Evolutionary conservation across 2,888 invertebrate genomes (phyloP), one percentile per base, ranked within the genome.

Genomic region (Brachylomia viminalis): DNA sequence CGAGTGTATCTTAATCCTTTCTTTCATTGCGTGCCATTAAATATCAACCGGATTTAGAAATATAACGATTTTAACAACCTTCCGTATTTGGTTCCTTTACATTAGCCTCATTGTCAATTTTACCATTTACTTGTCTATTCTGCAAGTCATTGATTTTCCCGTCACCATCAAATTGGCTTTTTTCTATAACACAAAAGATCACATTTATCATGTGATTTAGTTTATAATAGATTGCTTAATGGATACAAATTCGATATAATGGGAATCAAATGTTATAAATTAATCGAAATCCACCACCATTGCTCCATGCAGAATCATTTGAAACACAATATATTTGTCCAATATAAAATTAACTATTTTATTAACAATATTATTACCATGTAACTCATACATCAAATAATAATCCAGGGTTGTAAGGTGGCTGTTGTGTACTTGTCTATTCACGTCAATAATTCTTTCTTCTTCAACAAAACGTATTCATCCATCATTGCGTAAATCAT

Each of bases 401-500:
- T 42, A 73, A 78, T 73, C 70, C 58, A 69, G 70, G 42, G 67
- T 77, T 73, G 72, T 69, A 76, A 78, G 61, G 66, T 65, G 72
- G 69, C 75, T 68, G 75, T 82, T 82, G 75, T 76, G 67, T 80
- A 61, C 70, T 62, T 62, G 62, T 67, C 67, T 75, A 69, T 77
- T 72, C 71, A 79, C 65, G 71, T 77, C 83, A 72, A 70, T 77
- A 80, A 64, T 67, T 79, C 61, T 80, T 84, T 79, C 61, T 70
- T 77, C 27, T 27, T 76, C 62, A 47, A 77, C 75, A 79, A 82
- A 72, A 83, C 58, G 49, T 75, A 77, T 75, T 82, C 76, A 84
- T 88, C 80, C 59, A 86, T 86, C 79, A 88, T 87, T 87, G 73
- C 75, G 80, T 84, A 82, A 84, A 79, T 71, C 66, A 64, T 49